Base-by-base conservation (phyloP, 2,113 vertebrate species). In the Anguilla japonica region DNA sequence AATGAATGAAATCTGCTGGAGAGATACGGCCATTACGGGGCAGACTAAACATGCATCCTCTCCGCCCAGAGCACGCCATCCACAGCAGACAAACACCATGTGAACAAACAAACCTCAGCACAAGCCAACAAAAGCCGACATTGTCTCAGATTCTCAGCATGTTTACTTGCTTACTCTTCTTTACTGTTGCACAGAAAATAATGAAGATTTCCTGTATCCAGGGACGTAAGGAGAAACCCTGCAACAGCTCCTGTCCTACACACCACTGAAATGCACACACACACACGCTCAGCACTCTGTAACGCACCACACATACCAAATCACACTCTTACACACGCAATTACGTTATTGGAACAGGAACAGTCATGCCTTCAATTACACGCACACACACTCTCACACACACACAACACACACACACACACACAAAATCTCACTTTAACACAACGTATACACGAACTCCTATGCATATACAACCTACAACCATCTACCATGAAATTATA, bases 401-500 rank as follows among this genome's bases (percentile, higher is more conserved):
- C 86, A 79, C 67, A 82, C 84, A 67, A 81, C 29, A 82, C 84
- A 67, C 60, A 81, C 84, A 87, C 86, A 79, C 67, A 84, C 82
- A 82, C 81, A 60, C 34, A 82, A 0, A 87, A 16, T 80, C 86
- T 43, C 41, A 71, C 86, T 75, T 75, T 34, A 75, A 75, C 71
- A 75, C 71, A n/a, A 34, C 71, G 3, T 60, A 67, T 75, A 13
- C 71, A 79, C 41, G 63, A 29, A 40, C 8, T 29, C 29, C 9
- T 79, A 41, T 22, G 56, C 50, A 81, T 50, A 60, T 4, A 86
- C 22, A 67, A 67, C 50, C 7, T 67, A 67, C 60, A 67, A 5
- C 2, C 60, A 26, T 0, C 50, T 53, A 67, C 60, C 18, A 4
- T 67, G 60, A 67, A 67, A 67, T 26, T 2, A 67, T 67, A 67